Percentiles rank a stretch among this genome's conserved stretches.
phyloP scores from a whole-genome alignment of 2,113 vertebrate genomes.

The Mobula birostris region DNA sequence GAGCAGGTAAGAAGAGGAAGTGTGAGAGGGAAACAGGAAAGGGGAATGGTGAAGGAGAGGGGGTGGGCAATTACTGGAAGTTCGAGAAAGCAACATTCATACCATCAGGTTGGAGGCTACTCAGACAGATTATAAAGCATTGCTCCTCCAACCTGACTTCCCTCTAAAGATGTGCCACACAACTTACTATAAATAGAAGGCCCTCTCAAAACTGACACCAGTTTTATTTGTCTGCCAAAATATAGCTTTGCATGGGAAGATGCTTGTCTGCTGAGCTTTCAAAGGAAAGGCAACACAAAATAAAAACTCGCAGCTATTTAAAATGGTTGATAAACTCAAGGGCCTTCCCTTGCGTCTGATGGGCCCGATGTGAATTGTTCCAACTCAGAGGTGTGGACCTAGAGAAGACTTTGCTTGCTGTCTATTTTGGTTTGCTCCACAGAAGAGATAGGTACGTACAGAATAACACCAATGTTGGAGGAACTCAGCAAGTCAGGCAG shows the following conservation, averaged over 20 bases:
- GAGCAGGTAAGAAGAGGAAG: too few relatives aligned
- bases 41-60: too few relatives aligned
- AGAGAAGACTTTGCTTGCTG: background rate
- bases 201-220: background rate
- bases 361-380: background rate
- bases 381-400: background rate
- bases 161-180: background rate
- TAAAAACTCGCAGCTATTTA: background rate
- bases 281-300: background rate
- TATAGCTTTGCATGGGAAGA: constrained; percentile 1
- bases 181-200: background rate
- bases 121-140: too few relatives aligned
- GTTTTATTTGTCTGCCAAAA: background rate
- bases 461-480: too few relatives aligned
- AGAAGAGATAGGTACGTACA: background rate
- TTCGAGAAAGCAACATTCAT: too few relatives aligned
- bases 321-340: background rate
- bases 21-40: too few relatives aligned
- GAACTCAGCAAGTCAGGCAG: too few relatives aligned
- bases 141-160: background rate
- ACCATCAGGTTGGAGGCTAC: too few relatives aligned
- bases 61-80: too few relatives aligned
- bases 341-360: background rate
- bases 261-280: too few relatives aligned
- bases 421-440: background rate